phyloP scores from a whole-genome alignment of 2,888 invertebrate species.

The Parthenolecanium corni region DNA sequence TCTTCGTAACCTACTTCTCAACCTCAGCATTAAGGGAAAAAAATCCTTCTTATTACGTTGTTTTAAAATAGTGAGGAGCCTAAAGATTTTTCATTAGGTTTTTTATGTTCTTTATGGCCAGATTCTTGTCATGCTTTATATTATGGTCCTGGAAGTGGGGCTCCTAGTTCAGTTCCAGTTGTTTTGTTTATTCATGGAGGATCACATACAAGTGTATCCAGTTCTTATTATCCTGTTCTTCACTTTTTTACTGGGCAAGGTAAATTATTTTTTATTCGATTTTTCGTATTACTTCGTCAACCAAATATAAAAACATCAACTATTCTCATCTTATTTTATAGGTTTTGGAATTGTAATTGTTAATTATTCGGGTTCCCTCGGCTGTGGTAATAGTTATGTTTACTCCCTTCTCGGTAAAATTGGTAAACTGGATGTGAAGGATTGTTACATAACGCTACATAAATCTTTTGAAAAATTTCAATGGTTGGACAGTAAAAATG shows the following conservation, averaged over 20 bases:
- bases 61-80: too few species aligned
- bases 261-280: background rate
- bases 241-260: conserved; percentile 29
- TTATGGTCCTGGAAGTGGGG: conserved; percentile 45
- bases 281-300: too few species aligned
- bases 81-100: too few species aligned
- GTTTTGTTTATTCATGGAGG: conserved; percentile 74
- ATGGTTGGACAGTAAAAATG: conserved; percentile 47
- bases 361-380: conserved; percentile 1
- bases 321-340: background rate
- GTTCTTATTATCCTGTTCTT: conserved; percentile 43
- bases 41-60: too few species aligned
- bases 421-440: conserved; percentile 2
- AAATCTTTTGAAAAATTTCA: conserved; percentile 64
- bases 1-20: too few species aligned
- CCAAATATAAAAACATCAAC: too few species aligned
- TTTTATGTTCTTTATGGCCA: too few species aligned
- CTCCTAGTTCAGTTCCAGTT: conserved; percentile 44
- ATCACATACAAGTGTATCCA: conserved; percentile 57
- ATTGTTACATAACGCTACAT: conserved; percentile 59
- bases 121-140: conserved; percentile 46
- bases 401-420: background rate
- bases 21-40: too few species aligned
- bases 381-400: background rate
- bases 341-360: conserved; percentile 7